Evolutionary conservation across 2,113 vertebrate genomes (phyloP).

Genomic region (Sinocyclocheilus anophthalmus): DNA sequence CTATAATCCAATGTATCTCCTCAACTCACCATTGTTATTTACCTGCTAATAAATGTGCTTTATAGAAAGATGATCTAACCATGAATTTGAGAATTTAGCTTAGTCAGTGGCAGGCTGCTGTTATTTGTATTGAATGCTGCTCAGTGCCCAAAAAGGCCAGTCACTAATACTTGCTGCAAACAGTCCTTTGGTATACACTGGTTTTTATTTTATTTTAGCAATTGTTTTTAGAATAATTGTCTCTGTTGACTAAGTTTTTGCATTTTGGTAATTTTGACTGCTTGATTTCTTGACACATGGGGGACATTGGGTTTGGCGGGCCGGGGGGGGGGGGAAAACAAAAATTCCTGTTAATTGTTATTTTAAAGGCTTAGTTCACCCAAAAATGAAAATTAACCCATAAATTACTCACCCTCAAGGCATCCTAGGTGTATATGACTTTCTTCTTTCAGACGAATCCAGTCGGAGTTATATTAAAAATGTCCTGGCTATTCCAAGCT

Average conservation of each 20-base stretch:
- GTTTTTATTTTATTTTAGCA: background rate
- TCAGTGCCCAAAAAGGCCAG: conserved; percentile 75
- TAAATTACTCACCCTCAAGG: no score
- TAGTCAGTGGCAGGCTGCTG: background rate
- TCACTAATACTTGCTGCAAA: background rate
- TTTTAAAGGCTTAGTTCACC: background rate
- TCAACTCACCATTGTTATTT: background rate
- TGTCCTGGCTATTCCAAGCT: no score
- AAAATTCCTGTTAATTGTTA: background rate
- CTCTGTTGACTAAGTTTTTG: no score
- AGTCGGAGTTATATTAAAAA: no score
- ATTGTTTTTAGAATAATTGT: background rate
- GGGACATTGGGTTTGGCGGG: background rate
- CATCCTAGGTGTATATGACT: no score
- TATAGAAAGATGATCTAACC: background rate
- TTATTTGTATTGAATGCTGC: conserved; percentile 68
- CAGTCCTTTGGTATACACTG: conserved; percentile 71
- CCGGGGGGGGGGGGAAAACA: no score
- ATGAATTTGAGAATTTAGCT: background rate
- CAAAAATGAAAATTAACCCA: no score
- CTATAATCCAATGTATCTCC: background rate
- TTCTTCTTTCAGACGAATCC: no score
- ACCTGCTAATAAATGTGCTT: background rate
- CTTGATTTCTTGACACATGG: no score
- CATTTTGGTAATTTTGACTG: no score